Base-by-base conservation (phyloP, 2,797 vertebrate species). In the Mormyrops attenuatus region DNA sequence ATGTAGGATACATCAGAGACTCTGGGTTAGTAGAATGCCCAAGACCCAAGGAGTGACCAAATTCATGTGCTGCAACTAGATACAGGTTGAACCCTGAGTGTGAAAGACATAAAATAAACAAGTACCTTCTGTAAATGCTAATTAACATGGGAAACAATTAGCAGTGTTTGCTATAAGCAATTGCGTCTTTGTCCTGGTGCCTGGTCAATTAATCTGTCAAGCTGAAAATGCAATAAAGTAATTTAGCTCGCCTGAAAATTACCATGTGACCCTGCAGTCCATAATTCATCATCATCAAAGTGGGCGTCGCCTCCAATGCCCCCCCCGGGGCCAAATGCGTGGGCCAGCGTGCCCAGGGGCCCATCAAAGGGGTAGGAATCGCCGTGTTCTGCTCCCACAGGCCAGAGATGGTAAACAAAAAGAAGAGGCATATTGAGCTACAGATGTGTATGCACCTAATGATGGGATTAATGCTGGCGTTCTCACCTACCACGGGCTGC, bases 21-120 rank as follows among this genome's bases (percentile, higher is more conserved):
- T 93, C 89, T 3, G 95, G 95, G 90, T 95, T 93, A 88, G 91
- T 93, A 53, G 97, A 97, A 92, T 97, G 96, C 41, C 94, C 96
- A 41, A 97, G 93, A 41, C 97, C 97, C 90, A 97, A 89, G 69
- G 96, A 94, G n/a, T 97, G 97, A 26, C 97, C 97, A 89, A 97
- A 95, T 92, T 97, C 96, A 92, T 97, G 96, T 26, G 94, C 95
- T 87, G 96, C 96, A 55, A 97, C 96, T 3, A 95, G 73, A 88
- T 95, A 93, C 34, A 97, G 92, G 92, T 95, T 96, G 89, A 94
- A 96, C 30, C 95, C 97, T 97, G 91, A 30, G 93, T 50, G 50
- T 52, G 15, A 66, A 88, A 85, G 30, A 55, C 47, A 77, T 26
- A 15, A 30, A 8, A 47, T 9, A 63, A 15, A 63, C 47, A 77